phyloP scores from a whole-genome alignment of 1,140 invertebrate genomes.

The Zaprionus africanus region DNA sequence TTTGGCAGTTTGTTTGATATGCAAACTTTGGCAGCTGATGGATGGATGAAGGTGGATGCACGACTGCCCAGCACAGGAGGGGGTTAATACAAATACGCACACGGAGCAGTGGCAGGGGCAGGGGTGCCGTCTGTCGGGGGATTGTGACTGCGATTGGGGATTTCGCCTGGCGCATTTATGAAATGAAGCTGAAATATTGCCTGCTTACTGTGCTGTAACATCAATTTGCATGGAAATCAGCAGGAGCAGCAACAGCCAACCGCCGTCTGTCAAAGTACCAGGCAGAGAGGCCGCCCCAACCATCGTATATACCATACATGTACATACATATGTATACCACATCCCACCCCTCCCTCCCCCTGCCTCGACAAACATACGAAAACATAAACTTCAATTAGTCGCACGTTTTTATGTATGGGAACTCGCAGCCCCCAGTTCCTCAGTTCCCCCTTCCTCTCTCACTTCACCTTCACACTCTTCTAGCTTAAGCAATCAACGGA shows the following conservation, averaged over 20 bases:
- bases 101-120: neutral
- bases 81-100: neutral
- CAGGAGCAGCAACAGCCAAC: slow-evolving; percentile 18
- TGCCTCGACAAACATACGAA: slow-evolving; percentile 36
- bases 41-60: slow-evolving; percentile 23
- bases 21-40: slow-evolving; percentile 62
- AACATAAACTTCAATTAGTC: slow-evolving; percentile 67
- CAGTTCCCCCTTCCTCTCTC: neutral
- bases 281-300: slow-evolving; percentile 1
- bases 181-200: slow-evolving; percentile 80
- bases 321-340: neutral
- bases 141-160: slow-evolving; percentile 41
- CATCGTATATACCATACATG: neutral
- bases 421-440: neutral
- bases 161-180: slow-evolving; percentile 68
- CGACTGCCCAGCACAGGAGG: slow-evolving; percentile 14
- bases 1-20: slow-evolving; percentile 61
- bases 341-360: too few relatives aligned
- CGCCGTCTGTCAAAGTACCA: slow-evolving; percentile 64
- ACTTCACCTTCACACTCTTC: neutral
- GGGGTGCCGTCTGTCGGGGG: slow-evolving; percentile 8
- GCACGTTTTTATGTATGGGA: slow-evolving; percentile 63
- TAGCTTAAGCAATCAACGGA: neutral
- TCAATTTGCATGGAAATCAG: slow-evolving; percentile 81
- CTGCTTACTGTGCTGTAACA: slow-evolving; percentile 80